A percentile compares a stretch with the other conserved stretches of the same genome.
phyloP scores from a whole-genome alignment of 2,113 vertebrate genomes.

The Chrysemys picta region DNA sequence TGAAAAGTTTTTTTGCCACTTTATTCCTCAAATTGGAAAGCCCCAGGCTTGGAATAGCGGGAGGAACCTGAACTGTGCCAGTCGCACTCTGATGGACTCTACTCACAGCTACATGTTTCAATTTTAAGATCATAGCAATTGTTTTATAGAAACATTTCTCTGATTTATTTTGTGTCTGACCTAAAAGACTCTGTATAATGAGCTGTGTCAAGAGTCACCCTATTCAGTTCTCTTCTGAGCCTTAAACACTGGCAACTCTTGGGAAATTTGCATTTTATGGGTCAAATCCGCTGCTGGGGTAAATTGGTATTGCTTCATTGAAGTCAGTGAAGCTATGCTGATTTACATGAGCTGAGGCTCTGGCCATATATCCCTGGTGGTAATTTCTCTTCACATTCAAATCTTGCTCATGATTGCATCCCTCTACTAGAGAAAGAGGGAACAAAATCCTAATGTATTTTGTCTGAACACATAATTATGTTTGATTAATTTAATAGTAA shows the following conservation, averaged over 20 bases:
- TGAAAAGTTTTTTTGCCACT: neutral
- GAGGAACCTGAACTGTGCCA: no score
- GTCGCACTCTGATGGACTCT: no score
- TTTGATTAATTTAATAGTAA: neutral
- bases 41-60: no score
- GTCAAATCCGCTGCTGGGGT: fast-evolving
- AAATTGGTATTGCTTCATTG: neutral
- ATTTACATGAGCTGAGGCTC: neutral
- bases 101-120: no score
- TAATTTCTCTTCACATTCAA: neutral
- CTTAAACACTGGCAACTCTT: neutral
- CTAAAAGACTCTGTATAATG: no score
- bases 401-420: neutral
- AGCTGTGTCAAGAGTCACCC: no score
- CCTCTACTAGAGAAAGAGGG: neutral
- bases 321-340: neutral
- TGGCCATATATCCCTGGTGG: neutral
- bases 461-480: neutral
- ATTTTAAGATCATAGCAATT: no score
- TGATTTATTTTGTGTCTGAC: no score
- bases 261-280: neutral
- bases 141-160: no score
- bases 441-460: neutral
- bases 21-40: no score
- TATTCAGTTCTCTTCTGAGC: neutral